Base-by-base conservation (phyloP, 37 sponge, comb jelly and placozoan species). In the Chondrilla cf. caribensis region DNA sequence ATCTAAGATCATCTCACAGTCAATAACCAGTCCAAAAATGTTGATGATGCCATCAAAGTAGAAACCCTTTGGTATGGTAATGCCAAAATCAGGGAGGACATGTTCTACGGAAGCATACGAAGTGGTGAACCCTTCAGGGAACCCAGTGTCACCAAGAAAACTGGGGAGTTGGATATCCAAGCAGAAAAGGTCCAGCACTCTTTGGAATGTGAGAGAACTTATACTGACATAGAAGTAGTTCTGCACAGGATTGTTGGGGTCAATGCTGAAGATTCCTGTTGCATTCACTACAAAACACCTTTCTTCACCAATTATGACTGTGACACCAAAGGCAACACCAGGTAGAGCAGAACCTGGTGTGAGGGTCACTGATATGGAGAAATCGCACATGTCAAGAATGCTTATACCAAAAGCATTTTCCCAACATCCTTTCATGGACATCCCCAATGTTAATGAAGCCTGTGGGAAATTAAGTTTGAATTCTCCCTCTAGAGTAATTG, bases 401-500 rank as follows among this genome's bases (percentile, higher is more conserved):
- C 40, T 22, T 26, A 60, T 28, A 0, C 78, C 78, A 77, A 84
- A 84, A 26, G 84, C 65, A 33, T 36, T 37, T 21, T 83, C 26
- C 83, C 83, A 83, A 57, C 83, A 83, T 25, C 83, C 75, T 72
- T 24, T 62, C 78, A 84, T 84, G 29, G 65, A 36, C 37, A 59
- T 38, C 28, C 77, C 78, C 44, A 84, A 47, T 24, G 36, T 38
- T 2, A 84, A 39, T 64, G 76, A 73, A 4, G 36, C 18, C 17
- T 43, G 32, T 9, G 57, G 26, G 3, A 55, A 22, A 6, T 37
- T 60, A 9, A 77, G 51, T 25, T 47, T 41, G 8, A 84, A 15
- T 0, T 17, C 78, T 32, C 58, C 84, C 41, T 8, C 24, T 31
- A 77, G 37, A 26, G 84, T 84, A n/a, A 84, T 19, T 31, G 55